A percentile compares a stretch with the other conserved stretches of the same genome.
Evolutionary conservation across 2,888 invertebrate genomes (phyloP).

Genomic region (Chalcis sispes): DNA sequence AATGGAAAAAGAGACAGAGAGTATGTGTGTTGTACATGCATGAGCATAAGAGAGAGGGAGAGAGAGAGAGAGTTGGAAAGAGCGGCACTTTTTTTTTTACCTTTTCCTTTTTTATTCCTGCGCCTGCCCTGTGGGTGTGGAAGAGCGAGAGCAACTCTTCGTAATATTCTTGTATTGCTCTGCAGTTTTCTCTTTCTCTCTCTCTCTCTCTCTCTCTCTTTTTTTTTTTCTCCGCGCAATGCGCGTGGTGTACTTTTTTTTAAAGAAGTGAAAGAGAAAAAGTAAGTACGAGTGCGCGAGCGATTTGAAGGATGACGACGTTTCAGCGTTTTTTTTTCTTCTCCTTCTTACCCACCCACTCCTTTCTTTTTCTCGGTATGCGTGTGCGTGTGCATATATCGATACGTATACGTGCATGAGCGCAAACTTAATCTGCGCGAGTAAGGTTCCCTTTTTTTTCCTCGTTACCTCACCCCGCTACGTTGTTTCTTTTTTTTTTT

Average conservation of each 20-base stretch:
- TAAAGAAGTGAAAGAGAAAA: conserved; percentile 18
- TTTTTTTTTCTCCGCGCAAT: background rate
- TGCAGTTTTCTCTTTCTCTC: background rate
- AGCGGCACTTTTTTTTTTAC: conserved; percentile 26
- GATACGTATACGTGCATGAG: too few relatives aligned
- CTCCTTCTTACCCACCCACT: background rate
- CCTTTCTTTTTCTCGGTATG: too few relatives aligned
- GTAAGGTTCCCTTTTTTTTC: too few relatives aligned
- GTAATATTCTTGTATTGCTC: conserved; percentile 34
- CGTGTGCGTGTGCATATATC: too few relatives aligned
- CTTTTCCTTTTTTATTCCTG: conserved; percentile 29
- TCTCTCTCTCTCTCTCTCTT: conserved; percentile 5
- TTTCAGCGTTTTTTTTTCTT: conserved; percentile 31
- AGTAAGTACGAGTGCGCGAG: conserved; percentile 58
- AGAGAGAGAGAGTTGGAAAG: conserved; percentile 17
- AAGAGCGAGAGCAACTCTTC: conserved; percentile 19
- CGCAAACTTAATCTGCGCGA: too few relatives aligned
- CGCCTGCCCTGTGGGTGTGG: conserved; percentile 1
- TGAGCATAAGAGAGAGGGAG: conserved; percentile 4
- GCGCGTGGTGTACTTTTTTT: conserved; percentile 13
- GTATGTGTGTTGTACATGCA: conserved; percentile 13
- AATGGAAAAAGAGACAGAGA: too few relatives aligned
- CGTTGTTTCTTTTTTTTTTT: too few relatives aligned
- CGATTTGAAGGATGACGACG: conserved; percentile 59
- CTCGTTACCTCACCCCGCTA: too few relatives aligned